phyloP scores from a whole-genome alignment of 2,888 invertebrate genomes.

The Macaria liturata region DNA sequence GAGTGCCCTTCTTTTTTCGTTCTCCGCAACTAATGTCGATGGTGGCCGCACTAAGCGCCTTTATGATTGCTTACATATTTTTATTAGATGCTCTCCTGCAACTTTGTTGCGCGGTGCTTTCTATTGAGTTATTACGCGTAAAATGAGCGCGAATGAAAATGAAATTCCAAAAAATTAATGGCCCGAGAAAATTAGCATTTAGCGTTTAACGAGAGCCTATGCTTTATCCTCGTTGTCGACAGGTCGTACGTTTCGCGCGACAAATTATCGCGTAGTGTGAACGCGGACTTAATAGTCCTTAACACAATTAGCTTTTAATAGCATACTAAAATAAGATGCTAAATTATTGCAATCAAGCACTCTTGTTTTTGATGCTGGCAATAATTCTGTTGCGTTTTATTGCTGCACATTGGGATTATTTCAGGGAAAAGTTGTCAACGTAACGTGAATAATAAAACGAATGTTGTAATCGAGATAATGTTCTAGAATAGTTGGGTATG shows the following conservation, averaged over 20 bases:
- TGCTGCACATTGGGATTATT: constrained; percentile 33
- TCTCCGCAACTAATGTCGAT: constrained; percentile 43
- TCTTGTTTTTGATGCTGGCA: constrained; percentile 35
- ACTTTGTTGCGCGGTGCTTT: constrained; percentile 14
- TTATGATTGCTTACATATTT: constrained; percentile 31
- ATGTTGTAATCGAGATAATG: background rate
- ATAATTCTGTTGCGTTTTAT: constrained; percentile 38
- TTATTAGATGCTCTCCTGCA: constrained; percentile 29
- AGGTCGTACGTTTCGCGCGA: constrained; percentile 20
- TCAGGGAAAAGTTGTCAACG: constrained; percentile 34
- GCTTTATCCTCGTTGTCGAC: constrained; percentile 20
- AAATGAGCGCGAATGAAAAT: constrained; percentile 13
- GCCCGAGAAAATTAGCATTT: constrained; percentile 16
- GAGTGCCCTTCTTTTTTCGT: constrained; percentile 47
- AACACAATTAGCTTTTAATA: constrained; percentile 70
- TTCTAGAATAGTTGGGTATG: constrained; percentile 6
- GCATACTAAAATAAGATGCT: constrained; percentile 67
- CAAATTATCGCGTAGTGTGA: constrained; percentile 30
- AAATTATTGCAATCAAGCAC: constrained; percentile 62
- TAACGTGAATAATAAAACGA: constrained; percentile 22
- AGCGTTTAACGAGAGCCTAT: constrained; percentile 22
- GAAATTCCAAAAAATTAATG: constrained; percentile 7
- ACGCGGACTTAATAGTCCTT: constrained; percentile 53
- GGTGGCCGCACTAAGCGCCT: constrained; percentile 32
- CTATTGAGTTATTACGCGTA: constrained; percentile 10